Base-by-base conservation (phyloP, 2,888 invertebrate species). In the Deroplatys truncata region DNA sequence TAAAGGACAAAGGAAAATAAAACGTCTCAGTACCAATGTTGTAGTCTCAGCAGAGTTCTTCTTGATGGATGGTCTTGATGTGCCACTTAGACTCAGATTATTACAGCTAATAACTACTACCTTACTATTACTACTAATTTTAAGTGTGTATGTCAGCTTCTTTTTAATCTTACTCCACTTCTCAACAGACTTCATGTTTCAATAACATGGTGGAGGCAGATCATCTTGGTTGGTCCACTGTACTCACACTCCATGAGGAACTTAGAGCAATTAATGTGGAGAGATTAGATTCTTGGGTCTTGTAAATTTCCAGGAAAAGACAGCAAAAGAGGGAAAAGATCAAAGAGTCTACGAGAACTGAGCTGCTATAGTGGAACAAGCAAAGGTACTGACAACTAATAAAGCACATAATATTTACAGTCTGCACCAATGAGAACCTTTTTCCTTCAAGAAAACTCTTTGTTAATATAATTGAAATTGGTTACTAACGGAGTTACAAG, bases 261-360 rank as follows among this genome's bases (percentile, higher is more conserved):
- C 28, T 89, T 89, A 82, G 83, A 83, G 31, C 87, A 72, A 82
- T 56, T 90, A 88, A 86, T 86, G 82, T 85, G 82, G 84, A 90
- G 84, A 89, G 88, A 89, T 86, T 89, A 89, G 89, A 89, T 89
- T 90, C 90, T 89, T 89, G 90, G 89, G 90, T 90, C 87, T 90
- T 90, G 90, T 90, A 88, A 91, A 91, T 91, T 92, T 92, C 90
- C 92, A 93, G 93, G 92, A 91, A 92, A 92, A 92, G 92, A 92
- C 93, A 93, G 92, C 93, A 94, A 94, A 94, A 95, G 94, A 93
- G 94, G 94, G 93, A 95, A 94, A 93, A 93, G 93, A 92, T 93
- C 93, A 93, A 95, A 95, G 94, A 94, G 94, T 92, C 95, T 95
- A 92, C 94, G 95, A 93, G 95, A 95, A 94, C 94, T 95, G 93